Evolutionary conservation across 2,888 invertebrate genomes (phyloP).

Genomic region (Leptura quadrifasciata): DNA sequence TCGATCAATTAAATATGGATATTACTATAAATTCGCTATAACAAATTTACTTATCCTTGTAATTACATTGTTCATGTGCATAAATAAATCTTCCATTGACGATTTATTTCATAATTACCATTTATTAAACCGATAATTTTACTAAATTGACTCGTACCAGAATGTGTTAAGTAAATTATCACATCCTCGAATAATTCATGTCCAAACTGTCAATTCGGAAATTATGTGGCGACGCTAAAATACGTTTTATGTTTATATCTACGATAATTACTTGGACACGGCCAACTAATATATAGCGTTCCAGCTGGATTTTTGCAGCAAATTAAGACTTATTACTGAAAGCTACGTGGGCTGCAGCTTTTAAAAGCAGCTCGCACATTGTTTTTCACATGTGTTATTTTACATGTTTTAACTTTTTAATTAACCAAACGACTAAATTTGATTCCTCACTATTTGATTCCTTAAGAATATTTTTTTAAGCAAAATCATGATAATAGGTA

Average conservation of each 20-base stretch:
- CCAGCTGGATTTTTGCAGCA: no score
- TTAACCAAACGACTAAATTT: no score
- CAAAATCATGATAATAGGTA: no score
- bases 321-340: no score
- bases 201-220: constrained; percentile 51
- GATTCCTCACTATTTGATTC: no score
- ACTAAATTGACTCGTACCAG: constrained; percentile 55
- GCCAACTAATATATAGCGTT: constrained; percentile 22
- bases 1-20: constrained; percentile 7
- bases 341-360: no score
- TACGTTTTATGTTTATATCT: constrained; percentile 37
- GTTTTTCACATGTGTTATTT: no score
- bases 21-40: not conserved
- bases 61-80: constrained; percentile 1
- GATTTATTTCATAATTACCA: constrained; percentile 56
- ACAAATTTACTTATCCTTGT: not conserved
- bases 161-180: constrained; percentile 57
- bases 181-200: constrained; percentile 50
- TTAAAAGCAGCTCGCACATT: no score
- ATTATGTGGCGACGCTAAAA: constrained; percentile 51
- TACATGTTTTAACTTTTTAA: no score
- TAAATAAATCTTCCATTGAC: constrained; percentile 55
- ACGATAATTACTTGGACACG: constrained; percentile 43
- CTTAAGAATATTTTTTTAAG: no score
- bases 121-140: constrained; percentile 55